Conservation (phyloP, 2,888 invertebrate genomes). For the Drepanosiphum platanoidis region DNA sequence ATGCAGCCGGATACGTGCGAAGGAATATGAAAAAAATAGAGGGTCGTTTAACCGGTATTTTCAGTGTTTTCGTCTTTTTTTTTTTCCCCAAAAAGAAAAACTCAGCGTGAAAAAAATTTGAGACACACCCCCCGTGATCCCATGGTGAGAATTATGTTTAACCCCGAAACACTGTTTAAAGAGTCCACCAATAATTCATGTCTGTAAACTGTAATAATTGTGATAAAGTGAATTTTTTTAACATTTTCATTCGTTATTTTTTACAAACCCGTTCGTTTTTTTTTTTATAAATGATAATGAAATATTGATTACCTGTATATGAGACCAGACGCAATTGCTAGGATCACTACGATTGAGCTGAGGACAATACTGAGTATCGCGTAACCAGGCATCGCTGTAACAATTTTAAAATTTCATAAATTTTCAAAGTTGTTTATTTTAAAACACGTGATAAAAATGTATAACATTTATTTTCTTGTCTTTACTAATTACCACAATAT, state of each 20-base stretch:
- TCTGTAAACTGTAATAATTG: not conserved
- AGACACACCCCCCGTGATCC: not conserved
- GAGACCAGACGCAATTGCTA: constrained; percentile 77
- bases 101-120: not conserved
- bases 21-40: constrained; percentile 15
- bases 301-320: constrained; percentile 77
- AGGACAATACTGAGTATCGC: constrained; percentile 86
- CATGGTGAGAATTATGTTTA: not conserved
- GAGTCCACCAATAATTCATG: not conserved
- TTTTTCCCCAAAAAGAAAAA: not conserved
- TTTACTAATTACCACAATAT: too few species aligned
- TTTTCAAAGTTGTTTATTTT: not conserved
- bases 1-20: constrained; percentile 4
- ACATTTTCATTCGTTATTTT: not conserved
- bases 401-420: constrained; percentile 64
- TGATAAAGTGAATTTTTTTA: not conserved
- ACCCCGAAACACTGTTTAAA: too few species aligned
- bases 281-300: too few species aligned
- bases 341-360: constrained; percentile 78
- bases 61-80: not conserved
- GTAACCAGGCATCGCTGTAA: constrained; percentile 82
- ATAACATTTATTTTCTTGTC: not conserved
- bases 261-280: too few species aligned
- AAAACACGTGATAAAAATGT: too few species aligned
- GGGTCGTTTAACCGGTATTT: constrained; percentile 22